A percentile compares a stretch with the other conserved stretches of the same genome.
phyloP scores from a whole-genome alignment of 2,888 invertebrate species.

The Eupithecia centaureata region DNA sequence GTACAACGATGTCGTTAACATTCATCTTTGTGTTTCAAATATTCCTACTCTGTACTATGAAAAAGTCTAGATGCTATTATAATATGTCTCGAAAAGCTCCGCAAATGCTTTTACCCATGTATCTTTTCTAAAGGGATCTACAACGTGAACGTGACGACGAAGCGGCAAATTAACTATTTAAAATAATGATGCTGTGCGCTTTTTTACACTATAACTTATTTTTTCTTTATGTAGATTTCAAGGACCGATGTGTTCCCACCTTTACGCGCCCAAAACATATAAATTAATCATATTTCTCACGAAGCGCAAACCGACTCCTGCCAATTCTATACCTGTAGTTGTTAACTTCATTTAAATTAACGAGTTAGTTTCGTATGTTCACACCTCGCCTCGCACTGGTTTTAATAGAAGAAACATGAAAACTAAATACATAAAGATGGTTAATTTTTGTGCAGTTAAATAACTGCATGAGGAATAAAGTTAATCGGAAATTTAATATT shows the following conservation, averaged over 20 bases:
- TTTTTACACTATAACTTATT: too few species aligned
- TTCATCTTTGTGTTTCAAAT: too few species aligned
- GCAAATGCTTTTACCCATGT: too few species aligned
- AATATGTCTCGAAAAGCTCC: too few species aligned
- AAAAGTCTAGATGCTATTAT: too few species aligned
- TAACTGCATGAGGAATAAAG: neutral
- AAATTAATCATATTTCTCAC: constrained; percentile 48
- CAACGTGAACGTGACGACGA: neutral
- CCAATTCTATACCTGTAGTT: constrained; percentile 48
- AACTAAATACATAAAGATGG: neutral
- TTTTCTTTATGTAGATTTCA: neutral
- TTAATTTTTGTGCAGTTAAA: neutral
- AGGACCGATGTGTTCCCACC: constrained; percentile 17
- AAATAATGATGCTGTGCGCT: neutral
- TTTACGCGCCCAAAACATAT: constrained; percentile 43
- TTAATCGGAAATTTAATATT: neutral
- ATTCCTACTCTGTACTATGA: too few species aligned
- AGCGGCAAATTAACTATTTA: neutral
- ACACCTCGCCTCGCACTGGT: neutral
- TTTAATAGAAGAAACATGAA: too few species aligned
- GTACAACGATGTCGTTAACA: neutral
- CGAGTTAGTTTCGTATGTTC: constrained; percentile 37
- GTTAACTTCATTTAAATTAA: constrained; percentile 50
- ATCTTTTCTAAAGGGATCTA: too few species aligned
- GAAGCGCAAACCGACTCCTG: constrained; percentile 45